Evolutionary conservation across 2,797 vertebrate genomes (phyloP).

Genomic region (Melanitta fusca): DNA sequence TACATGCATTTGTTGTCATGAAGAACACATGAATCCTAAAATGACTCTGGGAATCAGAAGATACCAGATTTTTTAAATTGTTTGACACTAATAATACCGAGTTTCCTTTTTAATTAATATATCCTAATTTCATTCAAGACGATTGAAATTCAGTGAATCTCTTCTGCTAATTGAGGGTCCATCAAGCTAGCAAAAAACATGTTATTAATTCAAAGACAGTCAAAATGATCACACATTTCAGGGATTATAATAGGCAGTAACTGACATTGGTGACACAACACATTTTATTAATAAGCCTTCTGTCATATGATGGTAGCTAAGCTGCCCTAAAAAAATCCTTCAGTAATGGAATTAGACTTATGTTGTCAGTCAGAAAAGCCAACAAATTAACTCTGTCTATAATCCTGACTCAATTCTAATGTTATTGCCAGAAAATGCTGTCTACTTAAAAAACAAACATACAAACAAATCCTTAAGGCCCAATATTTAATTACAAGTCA

Average conservation of each 20-base stretch:
- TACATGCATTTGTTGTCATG: not conserved
- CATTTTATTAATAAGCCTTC: conserved; percentile 54
- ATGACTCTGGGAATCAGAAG: not conserved
- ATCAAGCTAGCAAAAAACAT: conserved; percentile 18
- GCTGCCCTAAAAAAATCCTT: not conserved
- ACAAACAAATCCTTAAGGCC: not conserved
- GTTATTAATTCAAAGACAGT: conserved; percentile 41
- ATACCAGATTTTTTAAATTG: not conserved
- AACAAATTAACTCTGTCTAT: conserved; percentile 16
- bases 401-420: conserved; percentile 7
- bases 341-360: conserved; percentile 28
- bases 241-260: conserved; percentile 3
- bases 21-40: not conserved
- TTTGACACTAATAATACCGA: not conserved
- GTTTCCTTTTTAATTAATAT: conserved; percentile 22
- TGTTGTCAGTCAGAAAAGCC: not conserved
- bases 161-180: conserved; percentile 17
- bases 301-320: conserved; percentile 8
- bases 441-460: not conserved
- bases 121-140: not conserved
- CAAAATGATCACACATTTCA: conserved; percentile 39
- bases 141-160: not conserved
- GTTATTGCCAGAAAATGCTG: not conserved
- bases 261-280: conserved; percentile 45
- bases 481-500: not conserved